phyloP scores from a whole-genome alignment of 2,113 vertebrate genomes.

The Fukomys damarensis region DNA sequence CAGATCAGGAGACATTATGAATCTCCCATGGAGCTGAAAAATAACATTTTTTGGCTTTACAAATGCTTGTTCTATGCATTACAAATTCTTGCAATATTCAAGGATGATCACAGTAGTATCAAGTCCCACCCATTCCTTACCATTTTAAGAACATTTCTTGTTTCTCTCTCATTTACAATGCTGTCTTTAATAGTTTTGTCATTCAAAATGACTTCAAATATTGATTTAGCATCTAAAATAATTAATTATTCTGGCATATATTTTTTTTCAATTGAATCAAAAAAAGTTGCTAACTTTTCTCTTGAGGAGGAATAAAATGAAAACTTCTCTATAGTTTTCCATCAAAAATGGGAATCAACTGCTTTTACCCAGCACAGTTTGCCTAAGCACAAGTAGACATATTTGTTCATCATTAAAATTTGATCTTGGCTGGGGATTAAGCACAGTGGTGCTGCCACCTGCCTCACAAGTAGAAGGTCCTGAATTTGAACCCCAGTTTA shows the following conservation, averaged over 20 bases:
- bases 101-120: neutral
- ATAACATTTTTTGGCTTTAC: conserved; percentile 5
- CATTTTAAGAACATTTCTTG: neutral
- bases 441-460: no score
- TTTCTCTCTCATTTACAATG: conserved; percentile 51
- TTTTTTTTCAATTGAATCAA: conserved; percentile 28
- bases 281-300: conserved; percentile 38
- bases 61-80: neutral
- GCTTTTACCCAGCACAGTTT: conserved; percentile 15
- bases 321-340: conserved; percentile 43
- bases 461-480: no score
- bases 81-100: neutral
- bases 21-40: conserved; percentile 22
- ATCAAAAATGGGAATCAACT: neutral
- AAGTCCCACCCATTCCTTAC: conserved; percentile 40
- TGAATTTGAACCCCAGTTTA: no score
- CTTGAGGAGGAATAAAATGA: neutral
- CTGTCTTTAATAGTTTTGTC: conserved; percentile 47
- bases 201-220: conserved; percentile 38
- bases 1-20: neutral
- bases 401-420: conserved; percentile 16
- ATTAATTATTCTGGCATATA: conserved; percentile 58
- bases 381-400: neutral
- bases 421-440: no score
- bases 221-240: conserved; percentile 43